phyloP scores from a whole-genome alignment of 2,797 vertebrate genomes.

The Oreochromis mossambicus region DNA sequence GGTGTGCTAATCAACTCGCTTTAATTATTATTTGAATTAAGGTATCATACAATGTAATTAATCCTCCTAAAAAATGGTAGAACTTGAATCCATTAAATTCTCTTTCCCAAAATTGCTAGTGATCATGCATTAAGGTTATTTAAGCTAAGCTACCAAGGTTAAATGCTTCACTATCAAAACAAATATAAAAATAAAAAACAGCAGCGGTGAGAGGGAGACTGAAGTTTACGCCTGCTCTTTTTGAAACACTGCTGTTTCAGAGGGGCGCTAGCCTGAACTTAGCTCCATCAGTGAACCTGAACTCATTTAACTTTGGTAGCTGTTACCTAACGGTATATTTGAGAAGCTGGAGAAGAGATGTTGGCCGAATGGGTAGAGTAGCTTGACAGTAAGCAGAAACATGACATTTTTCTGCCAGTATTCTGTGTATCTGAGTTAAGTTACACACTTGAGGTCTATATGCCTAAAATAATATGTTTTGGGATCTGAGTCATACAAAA shows the following conservation, averaged over 20 bases:
- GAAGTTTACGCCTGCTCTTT: neutral
- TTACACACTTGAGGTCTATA: neutral
- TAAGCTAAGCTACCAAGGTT: neutral
- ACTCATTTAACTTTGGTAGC: neutral
- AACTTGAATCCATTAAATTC: neutral
- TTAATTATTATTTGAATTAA: neutral
- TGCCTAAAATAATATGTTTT: neutral
- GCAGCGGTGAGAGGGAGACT: neutral
- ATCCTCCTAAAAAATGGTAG: neutral
- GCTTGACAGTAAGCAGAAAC: neutral
- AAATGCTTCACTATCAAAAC: neutral
- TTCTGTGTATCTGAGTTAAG: neutral
- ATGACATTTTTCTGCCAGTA: neutral
- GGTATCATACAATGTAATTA: neutral
- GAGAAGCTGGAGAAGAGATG: neutral
- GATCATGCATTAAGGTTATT: neutral
- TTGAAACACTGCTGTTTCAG: neutral
- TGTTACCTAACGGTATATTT: neutral
- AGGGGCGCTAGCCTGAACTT: neutral
- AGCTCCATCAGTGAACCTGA: neutral
- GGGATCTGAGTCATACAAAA: neutral
- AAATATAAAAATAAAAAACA: neutral
- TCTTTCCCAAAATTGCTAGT: neutral
- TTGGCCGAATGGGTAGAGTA: neutral
- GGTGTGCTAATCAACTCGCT: neutral